Base-by-base conservation (phyloP, 2,797 vertebrate genomes). In the Acanthurus lineatus region DNA sequence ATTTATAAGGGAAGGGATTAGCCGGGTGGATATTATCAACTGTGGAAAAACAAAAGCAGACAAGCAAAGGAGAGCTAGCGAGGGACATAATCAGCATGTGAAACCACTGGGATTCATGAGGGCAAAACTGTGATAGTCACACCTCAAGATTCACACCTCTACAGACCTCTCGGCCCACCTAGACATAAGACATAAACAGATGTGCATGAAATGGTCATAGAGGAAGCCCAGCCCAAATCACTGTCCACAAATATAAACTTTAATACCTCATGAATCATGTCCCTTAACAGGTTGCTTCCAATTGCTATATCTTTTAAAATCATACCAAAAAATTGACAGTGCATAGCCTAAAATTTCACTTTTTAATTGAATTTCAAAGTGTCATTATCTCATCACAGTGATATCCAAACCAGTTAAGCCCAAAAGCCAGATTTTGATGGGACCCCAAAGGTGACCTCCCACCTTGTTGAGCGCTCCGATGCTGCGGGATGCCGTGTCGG, bases 401-500 rank as follows among this genome's bases (percentile, higher is more conserved):
- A 57, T 48, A 38, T 65, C 66, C 73, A 60, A 77, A 54, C 22
- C 77, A 35, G 73, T 47, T 25, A n/a, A 83, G 58, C 48, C 63
- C 69, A 25, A 77, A 77, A 72, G 71, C 48, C 76, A 56, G 58
- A 76, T 51, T 77, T 25, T 75, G 57, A 28, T 12, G 40, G 68
- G 38, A 63, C 17, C 45, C 51, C 28, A 1, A 7, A 9, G 47
- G 62, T 57, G 69, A 75, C 77, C 76, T 68, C 87, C 61, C 69
- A 98, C 98, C 96, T 98, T 98, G 93, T 98, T 98, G 91, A 98
- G 96, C 3, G 97, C 97, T 87, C 97, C 97, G 86, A 98, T 98
- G 96, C 97, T 98, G 91, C 97, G 96, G 72, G 97, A 98, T 28
- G 97, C 97, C 15, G 97, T 97, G 96, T 98, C 97, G 15, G 97